Conservation (phyloP, 2,113 vertebrate genomes). For the Piaya cayana region DNA sequence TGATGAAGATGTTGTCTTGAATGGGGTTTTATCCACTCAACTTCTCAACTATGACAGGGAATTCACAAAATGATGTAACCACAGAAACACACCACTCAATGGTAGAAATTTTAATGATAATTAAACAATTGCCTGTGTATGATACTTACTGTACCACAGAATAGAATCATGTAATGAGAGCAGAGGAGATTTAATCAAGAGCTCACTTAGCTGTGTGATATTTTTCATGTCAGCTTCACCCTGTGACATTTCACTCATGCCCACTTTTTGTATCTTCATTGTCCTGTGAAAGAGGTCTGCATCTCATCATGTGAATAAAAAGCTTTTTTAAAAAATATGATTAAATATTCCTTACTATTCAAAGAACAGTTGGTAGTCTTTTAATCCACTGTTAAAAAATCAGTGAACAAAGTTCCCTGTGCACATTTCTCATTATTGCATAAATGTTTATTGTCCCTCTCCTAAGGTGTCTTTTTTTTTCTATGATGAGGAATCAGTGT, state of each 20-base stretch:
- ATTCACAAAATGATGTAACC: neutral
- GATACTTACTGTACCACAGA: neutral
- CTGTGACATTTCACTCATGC: neutral
- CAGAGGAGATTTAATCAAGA: neutral
- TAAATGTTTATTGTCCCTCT: neutral
- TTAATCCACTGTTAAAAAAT: constrained; percentile 11
- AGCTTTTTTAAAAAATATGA: neutral
- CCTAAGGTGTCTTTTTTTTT: neutral
- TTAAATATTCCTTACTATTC: neutral
- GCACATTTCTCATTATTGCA: neutral
- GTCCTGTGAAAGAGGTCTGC: neutral
- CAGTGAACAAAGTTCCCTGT: neutral
- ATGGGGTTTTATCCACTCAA: neutral
- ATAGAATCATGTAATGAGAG: neutral
- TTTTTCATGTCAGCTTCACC: neutral
- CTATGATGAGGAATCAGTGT: neutral
- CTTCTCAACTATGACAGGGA: neutral
- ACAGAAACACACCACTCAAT: neutral
- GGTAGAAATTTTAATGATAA: neutral
- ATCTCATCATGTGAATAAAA: neutral
- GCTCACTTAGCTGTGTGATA: neutral
- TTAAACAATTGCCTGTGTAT: neutral
- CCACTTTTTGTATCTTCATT: neutral
- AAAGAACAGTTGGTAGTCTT: neutral
- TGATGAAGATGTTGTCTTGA: neutral